Evolutionary conservation across 2,888 invertebrate species (phyloP).

Genomic region (Beris morrisii): DNA sequence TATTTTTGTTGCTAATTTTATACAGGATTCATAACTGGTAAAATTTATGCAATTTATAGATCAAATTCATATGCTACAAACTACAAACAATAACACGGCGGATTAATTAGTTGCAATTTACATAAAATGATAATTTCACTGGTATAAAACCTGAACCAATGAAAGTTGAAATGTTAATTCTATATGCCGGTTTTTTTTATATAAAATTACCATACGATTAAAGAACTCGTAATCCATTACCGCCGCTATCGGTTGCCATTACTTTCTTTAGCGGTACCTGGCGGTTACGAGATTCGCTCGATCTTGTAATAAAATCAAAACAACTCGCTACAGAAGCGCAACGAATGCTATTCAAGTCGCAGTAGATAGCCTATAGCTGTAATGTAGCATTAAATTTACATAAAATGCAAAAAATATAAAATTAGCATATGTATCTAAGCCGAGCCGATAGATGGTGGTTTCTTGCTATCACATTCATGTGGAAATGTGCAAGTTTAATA

Average conservation of each 20-base stretch:
- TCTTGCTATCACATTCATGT: background rate
- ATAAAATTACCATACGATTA: constrained; percentile 20
- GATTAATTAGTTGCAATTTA: background rate
- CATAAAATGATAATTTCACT: constrained; percentile 24
- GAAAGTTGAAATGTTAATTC: constrained; percentile 28
- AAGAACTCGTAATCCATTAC: constrained; percentile 22
- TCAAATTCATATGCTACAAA: too few species aligned
- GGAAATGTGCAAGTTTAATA: constrained; percentile 3
- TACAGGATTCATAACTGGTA: too few species aligned
- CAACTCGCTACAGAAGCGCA: too few species aligned
- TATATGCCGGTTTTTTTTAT: constrained; percentile 9
- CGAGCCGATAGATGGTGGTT: constrained; percentile 6
- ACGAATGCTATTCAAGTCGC: background rate
- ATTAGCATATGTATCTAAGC: constrained; percentile 1
- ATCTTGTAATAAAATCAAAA: too few species aligned
- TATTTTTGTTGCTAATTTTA: too few species aligned
- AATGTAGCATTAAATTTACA: constrained; percentile 3
- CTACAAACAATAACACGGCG: too few species aligned
- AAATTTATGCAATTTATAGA: too few species aligned
- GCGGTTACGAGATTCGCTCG: constrained; percentile 17
- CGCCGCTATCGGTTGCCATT: constrained; percentile 8
- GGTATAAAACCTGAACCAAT: constrained; percentile 25
- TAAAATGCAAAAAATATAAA: constrained; percentile 8
- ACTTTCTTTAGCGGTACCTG: constrained; percentile 30
- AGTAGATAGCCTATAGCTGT: background rate